Evolutionary conservation across 1,140 invertebrate genomes (phyloP).

Genomic region (Aphaenogaster rudis): DNA sequence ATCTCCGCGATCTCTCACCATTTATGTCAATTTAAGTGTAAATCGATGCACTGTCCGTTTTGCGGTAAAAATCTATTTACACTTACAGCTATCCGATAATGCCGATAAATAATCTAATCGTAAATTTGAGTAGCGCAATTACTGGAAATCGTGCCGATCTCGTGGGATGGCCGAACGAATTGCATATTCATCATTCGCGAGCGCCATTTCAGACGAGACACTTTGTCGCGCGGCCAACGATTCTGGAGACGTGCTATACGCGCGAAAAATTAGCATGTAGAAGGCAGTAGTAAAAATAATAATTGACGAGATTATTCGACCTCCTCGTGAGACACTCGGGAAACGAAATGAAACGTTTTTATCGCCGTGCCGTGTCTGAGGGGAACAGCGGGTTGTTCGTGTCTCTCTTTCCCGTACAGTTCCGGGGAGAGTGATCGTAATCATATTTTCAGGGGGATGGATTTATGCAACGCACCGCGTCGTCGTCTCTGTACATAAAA

Average conservation of each 20-base stretch:
- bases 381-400: neutral
- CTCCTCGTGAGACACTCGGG: slow-evolving; percentile 57
- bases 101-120: slow-evolving; percentile 36
- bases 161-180: neutral
- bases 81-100: slow-evolving; percentile 24
- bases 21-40: slow-evolving; percentile 23
- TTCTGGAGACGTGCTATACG: slow-evolving; percentile 38
- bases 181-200: slow-evolving; percentile 39
- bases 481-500: slow-evolving; percentile 77
- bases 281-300: slow-evolving; percentile 73
- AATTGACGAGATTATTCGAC: slow-evolving; percentile 73
- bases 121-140: slow-evolving; percentile 28
- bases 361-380: slow-evolving; percentile 66
- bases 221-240: slow-evolving; percentile 21
- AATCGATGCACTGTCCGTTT: neutral
- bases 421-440: slow-evolving; percentile 68
- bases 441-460: slow-evolving; percentile 76
- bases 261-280: slow-evolving; percentile 74
- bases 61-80: slow-evolving; percentile 34
- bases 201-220: slow-evolving; percentile 35
- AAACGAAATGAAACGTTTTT: slow-evolving; percentile 73
- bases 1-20: neutral
- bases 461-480: slow-evolving; percentile 77
- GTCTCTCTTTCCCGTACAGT: neutral
- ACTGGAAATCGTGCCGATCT: slow-evolving; percentile 6